Evolutionary conservation across 2,888 invertebrate species (phyloP).

Genomic region (Sialis fuliginosa): DNA sequence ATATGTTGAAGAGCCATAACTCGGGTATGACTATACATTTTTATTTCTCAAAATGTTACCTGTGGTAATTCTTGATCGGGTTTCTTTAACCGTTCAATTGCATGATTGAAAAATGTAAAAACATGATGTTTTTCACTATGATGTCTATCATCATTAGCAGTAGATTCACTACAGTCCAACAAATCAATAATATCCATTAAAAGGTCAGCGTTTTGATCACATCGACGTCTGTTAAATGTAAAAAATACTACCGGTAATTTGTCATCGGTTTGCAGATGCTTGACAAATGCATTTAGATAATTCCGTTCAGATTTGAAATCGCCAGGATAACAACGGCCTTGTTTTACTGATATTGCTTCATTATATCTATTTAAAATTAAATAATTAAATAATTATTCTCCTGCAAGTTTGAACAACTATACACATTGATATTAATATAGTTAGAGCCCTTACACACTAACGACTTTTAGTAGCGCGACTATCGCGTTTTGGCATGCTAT

Average conservation of each 20-base stretch:
- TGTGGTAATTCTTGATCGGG: conserved; percentile 83
- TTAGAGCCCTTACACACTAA: too few species aligned
- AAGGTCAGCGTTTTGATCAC: conserved; percentile 42
- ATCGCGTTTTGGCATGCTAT: too few species aligned
- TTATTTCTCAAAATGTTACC: conserved; percentile 21
- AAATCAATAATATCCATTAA: not conserved
- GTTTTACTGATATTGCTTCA: conserved; percentile 14
- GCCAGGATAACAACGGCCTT: conserved; percentile 5
- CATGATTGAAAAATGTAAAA: conserved; percentile 33
- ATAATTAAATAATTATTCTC: too few species aligned
- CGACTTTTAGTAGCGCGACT: too few species aligned
- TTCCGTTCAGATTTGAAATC: conserved; percentile 3
- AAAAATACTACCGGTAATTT: conserved; percentile 90
- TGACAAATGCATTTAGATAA: conserved; percentile 34
- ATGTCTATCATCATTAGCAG: not conserved
- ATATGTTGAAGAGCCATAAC: too few species aligned
- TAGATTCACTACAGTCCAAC: not conserved
- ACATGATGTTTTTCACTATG: not conserved
- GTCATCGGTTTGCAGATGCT: conserved; percentile 62
- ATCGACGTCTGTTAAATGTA: conserved; percentile 74
- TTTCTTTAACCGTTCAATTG: conserved; percentile 70
- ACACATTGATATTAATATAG: too few species aligned
- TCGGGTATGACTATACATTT: too few species aligned
- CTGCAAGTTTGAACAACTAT: too few species aligned
- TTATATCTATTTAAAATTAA: conserved; percentile 12